A percentile compares a stretch with the other conserved stretches of the same genome.
phyloP scores from a whole-genome alignment of 2,797 vertebrate species.

The Arremon brunneinucha region DNA sequence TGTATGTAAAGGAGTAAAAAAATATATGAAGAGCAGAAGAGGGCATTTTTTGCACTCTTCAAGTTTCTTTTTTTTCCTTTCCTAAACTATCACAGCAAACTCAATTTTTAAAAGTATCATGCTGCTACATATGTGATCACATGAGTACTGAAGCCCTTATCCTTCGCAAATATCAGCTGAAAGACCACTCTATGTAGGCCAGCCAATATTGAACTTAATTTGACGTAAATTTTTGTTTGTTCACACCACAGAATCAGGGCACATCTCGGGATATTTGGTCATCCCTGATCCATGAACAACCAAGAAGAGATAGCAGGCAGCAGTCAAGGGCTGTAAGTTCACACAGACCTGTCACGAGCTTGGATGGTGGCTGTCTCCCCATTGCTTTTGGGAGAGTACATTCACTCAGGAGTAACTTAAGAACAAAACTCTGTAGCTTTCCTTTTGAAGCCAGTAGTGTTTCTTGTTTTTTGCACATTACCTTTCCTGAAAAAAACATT shows the following conservation, averaged over 20 bases:
- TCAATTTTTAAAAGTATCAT: not conserved
- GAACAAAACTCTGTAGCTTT: not conserved
- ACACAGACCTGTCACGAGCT: not conserved
- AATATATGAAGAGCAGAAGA: not conserved
- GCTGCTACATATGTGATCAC: not conserved
- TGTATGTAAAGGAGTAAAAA: not conserved
- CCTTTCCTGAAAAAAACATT: slow-evolving; percentile 11
- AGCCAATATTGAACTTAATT: not conserved
- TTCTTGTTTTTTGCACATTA: slow-evolving; percentile 52
- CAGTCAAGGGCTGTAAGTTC: not conserved
- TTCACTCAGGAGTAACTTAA: not conserved
- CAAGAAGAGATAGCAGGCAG: not conserved
- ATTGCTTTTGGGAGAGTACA: not conserved
- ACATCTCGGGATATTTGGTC: not conserved
- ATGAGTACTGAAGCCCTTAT: not conserved
- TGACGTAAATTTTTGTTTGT: not conserved
- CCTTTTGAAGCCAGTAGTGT: not conserved
- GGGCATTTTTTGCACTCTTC: not conserved
- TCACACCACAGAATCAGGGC: not conserved
- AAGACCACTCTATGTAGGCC: not conserved
- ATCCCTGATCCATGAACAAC: not conserved
- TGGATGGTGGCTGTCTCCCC: not conserved
- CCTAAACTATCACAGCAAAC: not conserved
- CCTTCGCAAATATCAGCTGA: not conserved
- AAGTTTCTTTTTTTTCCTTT: not conserved